Conservation (phyloP, 2,888 invertebrate genomes). For the Polydrusus cervinus region DNA sequence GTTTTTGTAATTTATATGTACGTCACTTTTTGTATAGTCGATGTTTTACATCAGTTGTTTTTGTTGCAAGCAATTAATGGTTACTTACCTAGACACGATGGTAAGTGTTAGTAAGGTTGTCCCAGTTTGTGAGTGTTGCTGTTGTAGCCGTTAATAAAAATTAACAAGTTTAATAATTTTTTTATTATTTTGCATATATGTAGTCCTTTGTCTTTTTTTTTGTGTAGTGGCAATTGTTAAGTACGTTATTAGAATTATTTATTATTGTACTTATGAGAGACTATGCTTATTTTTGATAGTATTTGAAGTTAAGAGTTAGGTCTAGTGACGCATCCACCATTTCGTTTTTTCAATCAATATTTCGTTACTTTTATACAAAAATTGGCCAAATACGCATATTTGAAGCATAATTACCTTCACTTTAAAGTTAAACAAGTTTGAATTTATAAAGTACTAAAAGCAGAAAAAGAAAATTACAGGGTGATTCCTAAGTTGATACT, state of each 20-base stretch:
- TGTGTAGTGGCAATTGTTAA: neutral
- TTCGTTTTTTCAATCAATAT: too few relatives aligned
- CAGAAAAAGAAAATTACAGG: too few relatives aligned
- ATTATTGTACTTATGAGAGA: neutral
- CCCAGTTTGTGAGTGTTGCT: constrained; percentile 25
- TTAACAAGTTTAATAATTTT: neutral
- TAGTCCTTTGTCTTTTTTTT: constrained; percentile 13
- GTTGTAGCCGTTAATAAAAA: constrained; percentile 23
- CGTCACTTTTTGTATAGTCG: constrained; percentile 15
- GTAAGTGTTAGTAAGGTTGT: constrained; percentile 71
- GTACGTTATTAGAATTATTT: neutral
- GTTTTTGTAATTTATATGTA: constrained; percentile 10
- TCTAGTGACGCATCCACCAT: too few relatives aligned
- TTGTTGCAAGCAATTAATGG: constrained; percentile 80
- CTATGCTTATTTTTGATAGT: neutral
- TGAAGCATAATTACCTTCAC: too few relatives aligned
- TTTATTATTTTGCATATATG: constrained; percentile 14
- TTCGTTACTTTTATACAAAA: too few relatives aligned
- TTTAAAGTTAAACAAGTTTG: too few relatives aligned
- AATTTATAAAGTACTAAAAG: too few relatives aligned
- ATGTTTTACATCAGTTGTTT: constrained; percentile 44
- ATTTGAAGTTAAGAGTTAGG: too few relatives aligned
- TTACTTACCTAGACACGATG: constrained; percentile 76
- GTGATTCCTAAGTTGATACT: too few relatives aligned
- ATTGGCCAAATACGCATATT: too few relatives aligned